Conservation (phyloP, 2,888 invertebrate species). For the Cephus rjabovi region DNA sequence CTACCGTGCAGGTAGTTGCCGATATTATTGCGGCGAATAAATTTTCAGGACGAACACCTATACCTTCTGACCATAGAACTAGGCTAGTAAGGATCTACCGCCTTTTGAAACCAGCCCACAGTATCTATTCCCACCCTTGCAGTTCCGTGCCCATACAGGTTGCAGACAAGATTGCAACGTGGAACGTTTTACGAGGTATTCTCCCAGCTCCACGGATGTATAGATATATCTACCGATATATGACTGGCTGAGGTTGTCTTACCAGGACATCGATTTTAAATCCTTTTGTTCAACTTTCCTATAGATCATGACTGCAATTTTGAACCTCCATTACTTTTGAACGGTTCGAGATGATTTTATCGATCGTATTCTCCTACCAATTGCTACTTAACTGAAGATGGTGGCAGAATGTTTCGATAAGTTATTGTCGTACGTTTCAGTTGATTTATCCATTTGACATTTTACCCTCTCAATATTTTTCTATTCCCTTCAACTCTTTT, state of each 20-base stretch:
- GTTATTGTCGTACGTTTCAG: neutral
- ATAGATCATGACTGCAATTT: neutral
- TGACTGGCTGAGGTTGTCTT: neutral
- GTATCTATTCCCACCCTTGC: neutral
- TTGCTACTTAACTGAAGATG: neutral
- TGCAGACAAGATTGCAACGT: neutral
- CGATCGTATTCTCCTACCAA: neutral
- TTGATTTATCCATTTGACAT: neutral
- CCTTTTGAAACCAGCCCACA: neutral
- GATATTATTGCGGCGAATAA: slow-evolving; percentile 43
- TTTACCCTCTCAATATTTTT: neutral
- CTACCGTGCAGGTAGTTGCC: slow-evolving; percentile 17
- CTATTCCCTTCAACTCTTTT: neutral
- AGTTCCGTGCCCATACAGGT: neutral
- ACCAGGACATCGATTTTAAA: neutral
- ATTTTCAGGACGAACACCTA: slow-evolving; percentile 29
- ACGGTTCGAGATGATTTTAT: neutral
- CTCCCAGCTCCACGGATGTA: neutral
- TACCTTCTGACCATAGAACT: neutral
- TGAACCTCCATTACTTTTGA: neutral
- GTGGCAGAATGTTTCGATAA: neutral
- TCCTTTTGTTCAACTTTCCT: neutral
- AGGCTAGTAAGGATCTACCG: neutral
- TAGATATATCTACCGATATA: neutral
- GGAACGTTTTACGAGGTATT: neutral